Evolutionary conservation across 2,113 vertebrate genomes (phyloP).

Genomic region (Zeus faber): DNA sequence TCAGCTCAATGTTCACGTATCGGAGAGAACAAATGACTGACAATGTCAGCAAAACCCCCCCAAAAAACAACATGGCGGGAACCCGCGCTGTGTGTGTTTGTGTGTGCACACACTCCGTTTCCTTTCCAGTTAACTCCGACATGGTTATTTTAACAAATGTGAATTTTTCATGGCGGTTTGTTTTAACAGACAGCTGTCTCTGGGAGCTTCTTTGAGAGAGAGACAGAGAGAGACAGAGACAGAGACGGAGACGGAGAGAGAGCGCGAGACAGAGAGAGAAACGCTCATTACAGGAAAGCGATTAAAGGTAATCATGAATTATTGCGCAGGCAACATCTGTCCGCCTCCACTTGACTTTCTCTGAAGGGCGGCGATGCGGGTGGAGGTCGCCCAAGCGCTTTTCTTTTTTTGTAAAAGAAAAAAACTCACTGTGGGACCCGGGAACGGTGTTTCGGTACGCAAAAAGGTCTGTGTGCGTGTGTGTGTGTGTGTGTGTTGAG

Average conservation of each 20-base stretch:
- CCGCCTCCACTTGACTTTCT: constrained; percentile 39
- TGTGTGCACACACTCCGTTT: no score
- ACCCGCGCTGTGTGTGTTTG: no score
- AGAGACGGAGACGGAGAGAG: no score
- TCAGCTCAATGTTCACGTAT: not conserved
- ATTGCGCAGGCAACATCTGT: constrained; percentile 53
- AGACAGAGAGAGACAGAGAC: no score
- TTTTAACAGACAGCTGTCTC: constrained; percentile 57
- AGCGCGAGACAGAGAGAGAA: no score
- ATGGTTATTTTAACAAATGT: constrained; percentile 45
- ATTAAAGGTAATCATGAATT: constrained; percentile 61
- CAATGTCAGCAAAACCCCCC: not conserved
- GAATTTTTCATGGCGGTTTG: constrained; percentile 46
- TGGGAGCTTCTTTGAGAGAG: no score
- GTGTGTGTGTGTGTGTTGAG: no score
- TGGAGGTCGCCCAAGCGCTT: constrained; percentile 2
- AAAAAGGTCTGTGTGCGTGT: no score
- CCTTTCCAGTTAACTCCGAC: constrained; percentile 21
- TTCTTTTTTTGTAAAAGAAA: no score
- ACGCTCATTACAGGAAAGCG: constrained; percentile 51
- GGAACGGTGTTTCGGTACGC: no score
- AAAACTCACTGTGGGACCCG: no score
- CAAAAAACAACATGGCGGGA: constrained; percentile 20
- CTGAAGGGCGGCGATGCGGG: constrained; percentile 46
- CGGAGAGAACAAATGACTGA: not conserved